Evolutionary conservation across 2,888 invertebrate species (phyloP).

Genomic region (Cosmopolites sordidus): DNA sequence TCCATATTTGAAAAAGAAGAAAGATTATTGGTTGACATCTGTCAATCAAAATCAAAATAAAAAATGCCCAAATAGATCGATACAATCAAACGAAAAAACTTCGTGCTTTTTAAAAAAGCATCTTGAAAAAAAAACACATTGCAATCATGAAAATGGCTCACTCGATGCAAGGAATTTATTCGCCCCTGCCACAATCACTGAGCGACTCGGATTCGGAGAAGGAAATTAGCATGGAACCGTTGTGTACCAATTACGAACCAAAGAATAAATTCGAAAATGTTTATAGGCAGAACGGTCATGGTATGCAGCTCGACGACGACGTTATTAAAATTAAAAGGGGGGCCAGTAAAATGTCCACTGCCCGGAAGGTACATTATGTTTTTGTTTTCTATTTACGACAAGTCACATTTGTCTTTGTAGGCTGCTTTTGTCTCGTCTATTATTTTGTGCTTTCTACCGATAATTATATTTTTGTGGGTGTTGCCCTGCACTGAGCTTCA

Average conservation of each 20-base stretch:
- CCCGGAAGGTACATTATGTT: slow-evolving; percentile 50
- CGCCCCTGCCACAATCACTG: slow-evolving; percentile 72
- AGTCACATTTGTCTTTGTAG: slow-evolving; percentile 6
- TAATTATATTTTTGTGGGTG: slow-evolving; percentile 70
- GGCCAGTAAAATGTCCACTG: slow-evolving; percentile 56
- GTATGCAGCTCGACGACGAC: slow-evolving; percentile 34
- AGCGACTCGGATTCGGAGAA: slow-evolving; percentile 73
- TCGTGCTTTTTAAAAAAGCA: background rate
- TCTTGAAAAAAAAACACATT: background rate
- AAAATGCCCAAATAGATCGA: slow-evolving; percentile 3
- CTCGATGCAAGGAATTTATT: slow-evolving; percentile 57
- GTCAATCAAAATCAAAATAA: background rate
- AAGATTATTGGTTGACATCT: no score
- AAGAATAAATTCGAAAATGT: slow-evolving; percentile 27
- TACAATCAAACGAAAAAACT: background rate
- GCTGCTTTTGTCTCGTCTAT: slow-evolving; percentile 68
- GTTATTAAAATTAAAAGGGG: slow-evolving; percentile 34
- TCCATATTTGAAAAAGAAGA: no score
- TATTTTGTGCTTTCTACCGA: slow-evolving; percentile 64
- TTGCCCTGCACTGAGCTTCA: slow-evolving; percentile 69
- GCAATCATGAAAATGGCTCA: slow-evolving; percentile 36
- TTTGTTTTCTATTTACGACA: no score
- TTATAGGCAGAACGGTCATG: slow-evolving; percentile 31
- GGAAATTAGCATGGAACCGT: slow-evolving; percentile 51
- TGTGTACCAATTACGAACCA: slow-evolving; percentile 32